These are phyloP conservation scores for Lycocorax pyrrhopterus DNA, from an alignment of 2,113 vertebrate species.

Conservation along the genomic window DNA sequence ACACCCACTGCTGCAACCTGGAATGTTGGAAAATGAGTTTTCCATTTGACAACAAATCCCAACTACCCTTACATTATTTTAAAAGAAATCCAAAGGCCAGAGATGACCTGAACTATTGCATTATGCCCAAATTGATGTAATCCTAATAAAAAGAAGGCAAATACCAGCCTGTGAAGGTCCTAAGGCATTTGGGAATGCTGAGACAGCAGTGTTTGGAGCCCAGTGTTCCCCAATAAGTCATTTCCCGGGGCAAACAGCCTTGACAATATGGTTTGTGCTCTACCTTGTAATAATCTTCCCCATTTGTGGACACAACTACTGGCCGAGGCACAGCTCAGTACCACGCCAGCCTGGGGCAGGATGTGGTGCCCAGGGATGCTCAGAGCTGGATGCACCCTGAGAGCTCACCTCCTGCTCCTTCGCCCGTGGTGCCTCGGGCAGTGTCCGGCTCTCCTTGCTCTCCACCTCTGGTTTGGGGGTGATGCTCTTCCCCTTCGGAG, in stretches of 20 bases:
- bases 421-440: conserved; percentile 74
- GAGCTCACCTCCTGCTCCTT: conserved; percentile 88
- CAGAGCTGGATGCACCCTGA: rapidly evolving
- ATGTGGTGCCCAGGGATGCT: not conserved
- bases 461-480: conserved; percentile 60
- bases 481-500: conserved; percentile 58
- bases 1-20: not conserved
- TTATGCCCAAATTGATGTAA: not conserved
- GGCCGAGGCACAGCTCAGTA: not conserved
- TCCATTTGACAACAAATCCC: not conserved
- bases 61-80: not conserved
- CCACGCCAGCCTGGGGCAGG: not conserved
- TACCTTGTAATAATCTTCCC: not conserved
- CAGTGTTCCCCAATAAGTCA: not conserved
- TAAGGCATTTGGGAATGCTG: not conserved
- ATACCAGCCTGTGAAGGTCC: not conserved
- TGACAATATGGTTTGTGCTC: rapidly evolving
- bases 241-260: rapidly evolving
- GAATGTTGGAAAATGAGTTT: not conserved
- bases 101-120: not conserved
- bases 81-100: not conserved
- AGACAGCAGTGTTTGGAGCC: not conserved
- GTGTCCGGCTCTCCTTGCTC: conserved; percentile 75
- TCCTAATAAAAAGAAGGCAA: not conserved
- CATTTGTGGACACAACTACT: rapidly evolving